Base-by-base conservation (phyloP, 30 jellyfish, hydroid and myxozoan genomes). In the Clytia hemisphaerica region DNA sequence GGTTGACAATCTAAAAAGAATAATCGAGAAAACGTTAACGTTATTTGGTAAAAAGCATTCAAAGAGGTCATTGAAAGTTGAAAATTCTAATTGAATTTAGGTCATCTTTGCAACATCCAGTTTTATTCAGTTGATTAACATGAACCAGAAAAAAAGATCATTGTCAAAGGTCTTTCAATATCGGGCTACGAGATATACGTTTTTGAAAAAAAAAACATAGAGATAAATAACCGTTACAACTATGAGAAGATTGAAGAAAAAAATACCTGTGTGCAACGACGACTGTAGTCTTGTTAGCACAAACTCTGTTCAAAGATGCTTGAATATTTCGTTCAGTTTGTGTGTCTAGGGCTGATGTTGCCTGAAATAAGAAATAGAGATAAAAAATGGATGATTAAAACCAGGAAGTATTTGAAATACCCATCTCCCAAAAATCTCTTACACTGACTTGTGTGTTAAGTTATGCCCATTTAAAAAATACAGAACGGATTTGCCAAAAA, bases 331-430 rank as follows among this genome's bases (percentile, higher is more conserved):
- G 58, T 68, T 90, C 98, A 9, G 98, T 90, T 33, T 79, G 93
- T 15, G 98, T 81, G 45, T 90, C 98, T 73, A 90, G 71, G 1
- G 98, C 95, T 0, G 98, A 90, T 45, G 98, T 90, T n/a, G 98
- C 98, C 97, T 88, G 28, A 16, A 61, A 48, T 45, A 53, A 18
- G 49, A 58, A 42, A n/a, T 26, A 5, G 2, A 12, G 9, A 40
- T 40, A 15, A 18, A 21, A 64, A 64, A 31, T 6, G 18, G 15
- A 16, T 2, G 65, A 33, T 24, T 18, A 35, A 2, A 50, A 10
- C 44, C 4, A 69, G 46, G 26, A 69, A 45, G 12, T 10, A 45
- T 38, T 26, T 18, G 71, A 51, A 51, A 7, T 51, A n/a, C 10
- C 14, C 53, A 40, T 10, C n/a, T n/a, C 10, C 10, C 53, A 40